phyloP scores from a whole-genome alignment of 2,888 invertebrate genomes.

The Synanthedon andrenaeformis region DNA sequence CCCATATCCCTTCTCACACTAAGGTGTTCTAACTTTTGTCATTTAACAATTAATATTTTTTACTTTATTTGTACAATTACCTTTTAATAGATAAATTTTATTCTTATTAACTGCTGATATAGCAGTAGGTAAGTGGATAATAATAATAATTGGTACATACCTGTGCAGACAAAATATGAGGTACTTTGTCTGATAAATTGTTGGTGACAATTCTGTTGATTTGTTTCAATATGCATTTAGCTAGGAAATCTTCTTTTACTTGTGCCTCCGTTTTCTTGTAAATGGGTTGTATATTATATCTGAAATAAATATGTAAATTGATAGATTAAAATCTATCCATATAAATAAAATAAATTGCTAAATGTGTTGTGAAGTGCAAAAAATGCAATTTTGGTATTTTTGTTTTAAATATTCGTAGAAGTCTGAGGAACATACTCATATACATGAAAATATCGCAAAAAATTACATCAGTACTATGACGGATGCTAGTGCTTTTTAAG shows the following conservation, averaged over 20 bases:
- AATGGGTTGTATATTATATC: slow-evolving; percentile 1
- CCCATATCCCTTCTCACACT: no score
- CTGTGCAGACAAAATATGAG: slow-evolving; percentile 74
- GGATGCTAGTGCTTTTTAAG: no score
- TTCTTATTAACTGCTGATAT: not conserved
- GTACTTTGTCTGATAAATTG: slow-evolving; percentile 66
- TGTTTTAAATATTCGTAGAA: no score
- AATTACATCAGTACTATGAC: no score
- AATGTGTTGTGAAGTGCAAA: no score
- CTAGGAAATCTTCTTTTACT: slow-evolving; percentile 52
- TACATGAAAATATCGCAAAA: no score
- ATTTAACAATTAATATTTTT: no score
- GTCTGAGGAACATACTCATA: no score
- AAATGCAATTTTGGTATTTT: no score
- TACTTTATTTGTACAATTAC: no score
- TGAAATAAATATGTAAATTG: not conserved
- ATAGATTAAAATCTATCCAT: not conserved
- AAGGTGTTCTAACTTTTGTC: no score
- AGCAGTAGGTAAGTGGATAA: not conserved
- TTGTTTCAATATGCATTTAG: slow-evolving; percentile 71
- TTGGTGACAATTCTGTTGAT: slow-evolving; percentile 77
- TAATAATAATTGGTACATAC: slow-evolving; percentile 27
- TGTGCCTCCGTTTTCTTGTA: slow-evolving; percentile 24
- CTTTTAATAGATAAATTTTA: no score
- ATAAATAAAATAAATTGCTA: not conserved